Base-by-base conservation (phyloP, 92 coral and sea anemone species). In the Epizoanthus ramosus region DNA sequence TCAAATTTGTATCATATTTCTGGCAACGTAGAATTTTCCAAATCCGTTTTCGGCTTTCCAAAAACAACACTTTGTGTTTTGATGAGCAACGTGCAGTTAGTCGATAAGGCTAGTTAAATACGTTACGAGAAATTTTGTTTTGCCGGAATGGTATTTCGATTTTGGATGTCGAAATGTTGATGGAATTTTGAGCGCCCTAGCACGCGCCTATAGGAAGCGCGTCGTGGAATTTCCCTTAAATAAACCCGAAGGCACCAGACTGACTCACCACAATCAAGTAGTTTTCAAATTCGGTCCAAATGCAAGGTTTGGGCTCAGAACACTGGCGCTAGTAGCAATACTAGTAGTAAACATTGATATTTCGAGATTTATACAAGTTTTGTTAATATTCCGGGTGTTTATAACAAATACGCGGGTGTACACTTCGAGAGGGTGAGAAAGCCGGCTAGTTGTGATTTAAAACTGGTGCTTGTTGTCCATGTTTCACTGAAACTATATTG, bases 191-290 rank as follows among this genome's bases (percentile, higher is more conserved):
- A 77, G 22, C 65, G 45, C 69, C 57, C 35, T 60, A 52, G 70
- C 82, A 77, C 82, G 82, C 82, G 82, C 71, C 82, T 18, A 23
- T 61, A n/a, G 54, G 68, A 77, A 59, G 71, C 47, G 82, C 5
- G 24, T 18, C 28, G 16, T 63, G 82, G 82, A 57, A 77, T 77
- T 77, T 77, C 82, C 82, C 71, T 57, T 77, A 2, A 61, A 41
- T 68, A 69, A 68, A 57, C 82, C 82, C 13, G 6, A 61, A 41
- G 82, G 82, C 82, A 57, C 82, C 82, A 19, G 15, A 33, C 69
- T 47, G 81, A 59, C 66, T 50, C 52, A 61, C 71, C 82, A 22
- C 70, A 77, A 24, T 61, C 47, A 61, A 77, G 71, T 43, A 69
- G 31, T 77, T 39, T 43, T 74, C 19, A 77, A 61, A 61, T 23